Percentiles rank a stretch among this genome's conserved stretches.
Conservation (phyloP, 2,113 vertebrate genomes). For the Willisornis vidua region DNA sequence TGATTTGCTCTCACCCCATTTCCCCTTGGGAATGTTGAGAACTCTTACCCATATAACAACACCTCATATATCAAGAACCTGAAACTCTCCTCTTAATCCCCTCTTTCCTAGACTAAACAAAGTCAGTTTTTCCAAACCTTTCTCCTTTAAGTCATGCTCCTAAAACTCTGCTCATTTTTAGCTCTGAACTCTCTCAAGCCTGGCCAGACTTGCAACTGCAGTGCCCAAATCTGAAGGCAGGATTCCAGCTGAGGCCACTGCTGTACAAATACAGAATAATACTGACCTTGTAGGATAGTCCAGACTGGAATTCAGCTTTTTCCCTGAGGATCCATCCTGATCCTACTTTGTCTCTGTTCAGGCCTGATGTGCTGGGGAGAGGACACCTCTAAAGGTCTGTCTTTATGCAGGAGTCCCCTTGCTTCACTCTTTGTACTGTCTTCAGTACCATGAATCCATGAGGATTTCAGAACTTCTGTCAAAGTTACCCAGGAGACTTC, state of each 20-base stretch:
- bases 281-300: background rate
- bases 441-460: background rate
- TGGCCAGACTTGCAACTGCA: background rate
- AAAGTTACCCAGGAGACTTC: background rate
- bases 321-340: background rate
- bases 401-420: background rate
- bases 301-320: background rate
- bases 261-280: background rate
- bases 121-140: background rate
- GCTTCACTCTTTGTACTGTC: background rate
- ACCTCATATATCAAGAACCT: background rate
- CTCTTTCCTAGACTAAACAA: background rate
- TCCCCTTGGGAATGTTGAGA: background rate
- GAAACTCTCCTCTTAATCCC: background rate
- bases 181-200: background rate
- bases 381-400: accelerated
- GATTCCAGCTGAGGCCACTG: background rate
- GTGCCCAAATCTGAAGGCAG: background rate
- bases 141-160: background rate
- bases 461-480: background rate
- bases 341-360: background rate
- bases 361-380: accelerated
- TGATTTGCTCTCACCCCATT: background rate
- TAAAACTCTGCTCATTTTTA: background rate
- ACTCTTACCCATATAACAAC: background rate